Percentiles rank a stretch among this genome's conserved stretches.
These are phyloP conservation scores for Aurelia sp. DNA, from an alignment of 30 jellyfish, hydroid and myxozoan species.

Conservation along the genomic window DNA sequence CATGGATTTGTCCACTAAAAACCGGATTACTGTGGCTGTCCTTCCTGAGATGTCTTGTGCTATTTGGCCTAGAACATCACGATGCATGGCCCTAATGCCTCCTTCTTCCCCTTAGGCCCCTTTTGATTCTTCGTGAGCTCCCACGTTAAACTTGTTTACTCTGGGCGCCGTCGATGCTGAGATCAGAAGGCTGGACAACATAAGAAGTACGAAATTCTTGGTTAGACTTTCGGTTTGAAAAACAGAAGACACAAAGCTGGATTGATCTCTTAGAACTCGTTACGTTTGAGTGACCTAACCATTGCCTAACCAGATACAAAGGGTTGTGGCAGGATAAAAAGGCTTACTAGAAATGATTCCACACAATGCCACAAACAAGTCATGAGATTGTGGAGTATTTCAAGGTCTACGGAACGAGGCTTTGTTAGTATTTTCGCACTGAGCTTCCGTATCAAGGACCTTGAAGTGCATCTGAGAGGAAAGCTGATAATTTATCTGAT, in stretches of 20 bases:
- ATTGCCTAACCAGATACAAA: not conserved
- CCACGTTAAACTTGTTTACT: no score
- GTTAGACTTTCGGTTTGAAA: not conserved
- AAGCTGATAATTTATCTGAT: not conserved
- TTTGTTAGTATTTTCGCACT: conserved; percentile 29
- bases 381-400: conserved; percentile 31
- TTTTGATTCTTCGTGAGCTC: no score
- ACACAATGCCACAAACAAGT: not conserved
- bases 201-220: not conserved
- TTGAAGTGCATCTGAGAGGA: not conserved
- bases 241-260: not conserved
- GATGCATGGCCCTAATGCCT: no score
- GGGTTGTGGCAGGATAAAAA: not conserved
- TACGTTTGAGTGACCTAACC: not conserved
- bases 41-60: no score
- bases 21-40: no score
- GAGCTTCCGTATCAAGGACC: not conserved
- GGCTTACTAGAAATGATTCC: not conserved
- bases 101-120: no score
- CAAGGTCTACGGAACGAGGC: conserved; percentile 29
- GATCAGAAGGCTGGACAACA: no score
- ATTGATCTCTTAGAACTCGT: not conserved
- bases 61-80: no score
- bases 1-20: no score
- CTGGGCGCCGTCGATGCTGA: no score